A percentile compares a stretch with the other conserved stretches of the same genome.
phyloP scores from a whole-genome alignment of 1,140 invertebrate species.

The Maniola jurtina region DNA sequence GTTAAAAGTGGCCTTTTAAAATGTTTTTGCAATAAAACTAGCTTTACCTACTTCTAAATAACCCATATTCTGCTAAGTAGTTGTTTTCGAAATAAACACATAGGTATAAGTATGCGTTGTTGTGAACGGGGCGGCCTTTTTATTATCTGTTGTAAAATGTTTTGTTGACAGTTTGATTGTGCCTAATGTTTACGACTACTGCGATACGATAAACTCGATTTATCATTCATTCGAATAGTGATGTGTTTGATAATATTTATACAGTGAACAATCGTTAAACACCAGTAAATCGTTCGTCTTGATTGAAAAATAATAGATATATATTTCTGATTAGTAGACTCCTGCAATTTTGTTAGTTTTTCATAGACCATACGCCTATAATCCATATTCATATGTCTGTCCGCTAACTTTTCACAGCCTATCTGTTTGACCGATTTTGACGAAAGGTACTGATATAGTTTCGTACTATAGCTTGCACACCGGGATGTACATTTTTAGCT shows the following conservation, averaged over 20 bases:
- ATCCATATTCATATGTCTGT: too few relatives aligned
- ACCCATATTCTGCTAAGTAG: neutral
- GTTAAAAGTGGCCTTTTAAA: too few relatives aligned
- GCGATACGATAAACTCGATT: conserved; percentile 24
- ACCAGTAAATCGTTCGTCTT: neutral
- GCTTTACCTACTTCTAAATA: neutral
- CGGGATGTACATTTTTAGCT: too few relatives aligned
- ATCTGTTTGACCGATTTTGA: too few relatives aligned
- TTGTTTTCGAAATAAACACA: neutral
- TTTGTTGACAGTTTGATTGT: conserved; percentile 22
- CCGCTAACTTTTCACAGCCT: too few relatives aligned
- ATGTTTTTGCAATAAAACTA: too few relatives aligned
- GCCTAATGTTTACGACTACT: conserved; percentile 24
- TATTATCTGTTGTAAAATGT: conserved; percentile 27
- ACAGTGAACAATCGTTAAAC: neutral
- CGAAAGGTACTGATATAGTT: too few relatives aligned
- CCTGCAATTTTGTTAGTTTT: too few relatives aligned
- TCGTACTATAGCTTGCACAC: too few relatives aligned
- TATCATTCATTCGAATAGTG: conserved; percentile 18
- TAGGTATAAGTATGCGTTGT: neutral
- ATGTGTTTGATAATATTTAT: conserved; percentile 4
- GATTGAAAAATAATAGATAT: neutral
- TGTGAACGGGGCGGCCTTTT: conserved; percentile 11
- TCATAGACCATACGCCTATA: too few relatives aligned
- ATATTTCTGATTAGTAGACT: too few relatives aligned